Evolutionary conservation across 2,797 vertebrate genomes (phyloP), one percentile per base, ranked within the genome.

Genomic region (Urophycis tenuis): DNA sequence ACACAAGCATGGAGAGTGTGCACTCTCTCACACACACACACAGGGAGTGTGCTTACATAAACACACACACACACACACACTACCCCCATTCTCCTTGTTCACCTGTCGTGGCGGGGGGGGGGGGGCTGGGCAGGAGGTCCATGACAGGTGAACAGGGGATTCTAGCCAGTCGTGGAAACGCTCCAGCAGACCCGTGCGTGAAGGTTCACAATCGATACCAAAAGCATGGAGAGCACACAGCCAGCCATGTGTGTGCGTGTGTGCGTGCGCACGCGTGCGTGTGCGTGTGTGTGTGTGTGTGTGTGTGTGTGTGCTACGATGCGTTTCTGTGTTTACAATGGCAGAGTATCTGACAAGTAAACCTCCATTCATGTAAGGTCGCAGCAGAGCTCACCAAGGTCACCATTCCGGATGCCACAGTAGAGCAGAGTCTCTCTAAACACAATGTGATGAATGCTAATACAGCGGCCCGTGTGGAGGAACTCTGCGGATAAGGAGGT

Each of bases 61-160:
- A 70, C 32, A 35, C 33, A 74, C 34, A 74, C 29, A 69, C 64
- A 69, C 9, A 30, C 69, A n/a, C 49, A 64, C 74, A 75, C 74
- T 2, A 70, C 12, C 25, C 36, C 39, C 41, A 53, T 10, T 17
- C 73, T n/a, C 45, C 73, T 31, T 31, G n/a, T 30, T 49, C 17
- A 49, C 14, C 69, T 32, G 53, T 29, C 53, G 22, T 17, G 69
- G 29, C 6, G 67, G 14, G 22, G 39, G 33, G n/a, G 67, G 14
- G 22, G 39, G 33, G n/a, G n/a, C 25, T 36, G 74, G 70, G 1
- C 76, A 77, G 32, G 30, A 36, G 76, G 41, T 73, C 39, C 29
- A 9, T 35, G 76, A 73, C 76, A 72, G 76, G 76, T 25, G 36
- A 64, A 71, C 75, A 32, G 67, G 76, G 49, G 71, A 39, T 33